Conservation (phyloP, 2,888 invertebrate genomes). For the Chloroclysta siterata region DNA sequence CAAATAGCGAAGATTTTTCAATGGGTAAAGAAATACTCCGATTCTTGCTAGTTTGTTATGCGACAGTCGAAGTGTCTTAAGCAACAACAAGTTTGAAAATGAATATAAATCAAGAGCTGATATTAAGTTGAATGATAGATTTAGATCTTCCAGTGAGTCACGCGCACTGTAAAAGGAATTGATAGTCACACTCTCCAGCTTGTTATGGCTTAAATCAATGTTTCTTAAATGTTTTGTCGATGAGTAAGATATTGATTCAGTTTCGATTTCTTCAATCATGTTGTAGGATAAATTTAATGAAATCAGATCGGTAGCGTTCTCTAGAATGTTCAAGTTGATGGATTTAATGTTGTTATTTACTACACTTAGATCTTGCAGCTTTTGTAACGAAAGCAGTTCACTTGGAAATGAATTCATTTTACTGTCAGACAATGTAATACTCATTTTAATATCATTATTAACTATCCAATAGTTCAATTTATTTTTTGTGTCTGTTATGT, state of each 20-base stretch:
- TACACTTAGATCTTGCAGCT: constrained; percentile 1
- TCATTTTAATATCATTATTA: neutral
- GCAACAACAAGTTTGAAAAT: constrained; percentile 8
- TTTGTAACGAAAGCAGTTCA: constrained; percentile 1
- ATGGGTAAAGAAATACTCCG: constrained; percentile 7
- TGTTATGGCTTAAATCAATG: constrained; percentile 24
- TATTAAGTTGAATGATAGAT: constrained; percentile 26
- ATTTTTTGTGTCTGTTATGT: neutral
- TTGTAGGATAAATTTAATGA: constrained; percentile 14
- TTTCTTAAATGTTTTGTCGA: constrained; percentile 6
- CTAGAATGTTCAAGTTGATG: constrained; percentile 19
- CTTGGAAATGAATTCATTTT: constrained; percentile 6
- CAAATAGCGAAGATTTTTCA: constrained; percentile 10
- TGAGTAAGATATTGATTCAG: neutral
- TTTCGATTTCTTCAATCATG: constrained; percentile 14
- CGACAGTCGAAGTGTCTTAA: constrained; percentile 11
- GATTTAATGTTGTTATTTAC: constrained; percentile 10
- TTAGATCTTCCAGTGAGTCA: constrained; percentile 16
- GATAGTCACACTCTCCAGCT: constrained; percentile 6
- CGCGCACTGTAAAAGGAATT: constrained; percentile 16
- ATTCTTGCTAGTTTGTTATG: constrained; percentile 20
- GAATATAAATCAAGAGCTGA: constrained; percentile 15
- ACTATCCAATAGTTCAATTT: neutral
- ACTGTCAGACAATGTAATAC: constrained; percentile 7
- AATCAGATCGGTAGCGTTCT: neutral